Evolutionary conservation across 2,888 invertebrate genomes (phyloP).

Genomic region (Dichetophora obliterata): DNA sequence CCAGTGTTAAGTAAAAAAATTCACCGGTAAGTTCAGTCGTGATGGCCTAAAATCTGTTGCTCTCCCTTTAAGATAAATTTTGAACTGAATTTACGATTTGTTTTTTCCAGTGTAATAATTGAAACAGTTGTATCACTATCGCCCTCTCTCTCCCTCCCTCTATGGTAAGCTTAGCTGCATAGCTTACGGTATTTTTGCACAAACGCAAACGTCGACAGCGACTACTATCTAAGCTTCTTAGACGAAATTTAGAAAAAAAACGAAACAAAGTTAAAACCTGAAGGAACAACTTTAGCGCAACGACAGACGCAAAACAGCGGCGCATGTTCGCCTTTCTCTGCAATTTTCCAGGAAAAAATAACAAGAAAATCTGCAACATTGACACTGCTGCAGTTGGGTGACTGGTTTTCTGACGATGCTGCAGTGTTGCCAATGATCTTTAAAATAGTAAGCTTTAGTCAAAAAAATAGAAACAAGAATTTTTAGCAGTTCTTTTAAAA

Average conservation of each 20-base stretch:
- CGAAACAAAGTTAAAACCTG: constrained; percentile 6
- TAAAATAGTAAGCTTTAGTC: not conserved
- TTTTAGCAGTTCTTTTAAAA: too few relatives aligned
- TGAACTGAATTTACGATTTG: too few relatives aligned
- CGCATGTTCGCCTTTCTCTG: constrained; percentile 60
- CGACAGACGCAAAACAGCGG: constrained; percentile 14
- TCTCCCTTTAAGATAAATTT: too few relatives aligned
- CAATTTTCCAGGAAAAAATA: constrained; percentile 64
- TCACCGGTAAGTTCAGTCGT: too few relatives aligned
- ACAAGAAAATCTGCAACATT: constrained; percentile 28
- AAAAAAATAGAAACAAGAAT: not conserved
- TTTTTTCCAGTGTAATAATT: too few relatives aligned
- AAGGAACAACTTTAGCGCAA: not conserved
- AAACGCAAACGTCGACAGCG: constrained; percentile 3
- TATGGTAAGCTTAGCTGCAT: not conserved
- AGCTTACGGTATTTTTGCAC: constrained; percentile 8
- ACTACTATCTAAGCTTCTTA: constrained; percentile 36
- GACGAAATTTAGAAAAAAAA: too few relatives aligned
- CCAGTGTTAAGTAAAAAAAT: too few relatives aligned
- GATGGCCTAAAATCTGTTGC: too few relatives aligned
- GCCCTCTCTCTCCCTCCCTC: not conserved
- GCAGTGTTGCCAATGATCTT: constrained; percentile 6
- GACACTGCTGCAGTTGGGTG: constrained; percentile 31
- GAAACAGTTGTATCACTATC: not conserved
- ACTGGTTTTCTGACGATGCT: constrained; percentile 54